Base-by-base conservation (phyloP, 1,140 invertebrate species). In the Hylyphantes graminicola region DNA sequence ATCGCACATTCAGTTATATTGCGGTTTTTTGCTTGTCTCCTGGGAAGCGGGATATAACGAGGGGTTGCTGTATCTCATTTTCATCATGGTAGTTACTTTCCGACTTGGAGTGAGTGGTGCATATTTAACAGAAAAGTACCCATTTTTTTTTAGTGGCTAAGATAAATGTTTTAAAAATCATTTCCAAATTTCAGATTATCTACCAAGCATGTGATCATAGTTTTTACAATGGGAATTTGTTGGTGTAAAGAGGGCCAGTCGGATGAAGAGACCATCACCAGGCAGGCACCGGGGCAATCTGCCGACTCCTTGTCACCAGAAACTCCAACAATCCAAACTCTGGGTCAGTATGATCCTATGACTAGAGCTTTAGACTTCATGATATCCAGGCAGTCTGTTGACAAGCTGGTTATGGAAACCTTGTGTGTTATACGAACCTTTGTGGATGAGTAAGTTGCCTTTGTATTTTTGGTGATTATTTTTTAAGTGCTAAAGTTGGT, bases 391-490 rank as follows among this genome's bases (percentile, higher is more conserved):
- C 68, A 84, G 57, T 73, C 85, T 11, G 92, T 95, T 48, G 93
- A 95, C 87, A 92, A 92, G 86, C 90, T 96, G 64, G 94, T 97
- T 17, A 90, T 95, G 17, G 94, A 96, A 88, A 96, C 95, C 21
- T 90, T 97, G 6, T 91, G 92, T 76, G 91, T 96, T 17, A 95
- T 96, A 86, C 92, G 94, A 84, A 93, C 93, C 48, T 90, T 96
- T 67, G 94, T 96, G 84, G 95, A 96, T 89, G 96, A 95, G 94
- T 95, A 92, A 90, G 92, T 74, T 7, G 50, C 61, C 19, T 55
- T 73, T 73, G 13, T 68, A 55, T 80, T 63, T 15, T 63, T n/a
- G 15, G 59, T 63, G 48, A 80, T 54, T 54, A 35, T 13, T 65
- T 10, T 74, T 10, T 74, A 17, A 55, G 7, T 74, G 17, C 51